Percentiles rank a stretch among this genome's conserved stretches.
Evolutionary conservation across 1,140 invertebrate species (phyloP).

Genomic region (Pararge aegeria): DNA sequence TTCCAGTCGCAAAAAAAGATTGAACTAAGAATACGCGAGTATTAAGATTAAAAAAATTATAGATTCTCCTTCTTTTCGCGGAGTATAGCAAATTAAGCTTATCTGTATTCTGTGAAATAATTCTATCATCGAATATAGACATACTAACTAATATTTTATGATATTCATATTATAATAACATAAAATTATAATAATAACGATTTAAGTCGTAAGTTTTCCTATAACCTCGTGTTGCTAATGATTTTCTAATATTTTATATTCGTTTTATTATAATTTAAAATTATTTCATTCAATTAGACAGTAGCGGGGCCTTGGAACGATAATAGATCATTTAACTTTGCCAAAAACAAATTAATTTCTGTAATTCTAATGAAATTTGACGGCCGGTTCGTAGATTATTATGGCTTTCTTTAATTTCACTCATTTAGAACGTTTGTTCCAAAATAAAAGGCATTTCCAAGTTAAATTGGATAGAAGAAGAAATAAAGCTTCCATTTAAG

Average conservation of each 20-base stretch:
- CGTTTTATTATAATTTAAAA: neutral
- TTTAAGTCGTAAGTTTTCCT: too few species aligned
- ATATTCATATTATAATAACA: too few species aligned
- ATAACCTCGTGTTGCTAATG: neutral
- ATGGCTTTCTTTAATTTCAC: neutral
- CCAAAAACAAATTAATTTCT: neutral
- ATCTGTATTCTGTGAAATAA: too few species aligned
- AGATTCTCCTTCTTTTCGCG: too few species aligned
- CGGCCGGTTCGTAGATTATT: neutral
- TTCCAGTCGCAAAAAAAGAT: too few species aligned
- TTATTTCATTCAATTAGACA: neutral
- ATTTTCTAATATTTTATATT: neutral
- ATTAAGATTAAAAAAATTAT: too few species aligned
- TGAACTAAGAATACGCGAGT: too few species aligned
- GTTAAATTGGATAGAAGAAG: neutral
- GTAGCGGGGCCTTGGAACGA: neutral
- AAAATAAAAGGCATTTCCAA: neutral
- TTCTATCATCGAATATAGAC: too few species aligned
- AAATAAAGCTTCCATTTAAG: neutral
- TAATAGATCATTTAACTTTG: neutral
- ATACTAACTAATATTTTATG: too few species aligned
- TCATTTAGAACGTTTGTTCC: neutral
- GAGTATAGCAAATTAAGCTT: too few species aligned
- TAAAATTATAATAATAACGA: too few species aligned
- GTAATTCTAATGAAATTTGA: neutral